These are phyloP conservation scores for Euura lappo DNA, from an alignment of 1,140 invertebrate genomes.

Conservation along the genomic window DNA sequence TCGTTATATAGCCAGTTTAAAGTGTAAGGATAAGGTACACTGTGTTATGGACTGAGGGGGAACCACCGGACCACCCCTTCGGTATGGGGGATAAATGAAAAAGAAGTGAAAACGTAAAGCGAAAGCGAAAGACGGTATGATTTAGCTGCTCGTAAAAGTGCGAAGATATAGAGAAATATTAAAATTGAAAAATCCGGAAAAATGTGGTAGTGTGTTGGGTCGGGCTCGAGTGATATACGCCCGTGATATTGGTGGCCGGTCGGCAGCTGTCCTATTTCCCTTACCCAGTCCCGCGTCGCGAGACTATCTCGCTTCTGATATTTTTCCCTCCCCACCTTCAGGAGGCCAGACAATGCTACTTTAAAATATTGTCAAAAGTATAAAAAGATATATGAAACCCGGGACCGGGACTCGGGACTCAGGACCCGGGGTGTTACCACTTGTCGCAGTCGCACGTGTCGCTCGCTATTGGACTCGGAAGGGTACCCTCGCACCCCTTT, in stretches of 20 bases:
- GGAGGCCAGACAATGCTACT: conserved; percentile 47
- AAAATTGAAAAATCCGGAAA: conserved; percentile 57
- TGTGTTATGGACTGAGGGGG: no score
- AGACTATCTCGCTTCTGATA: not conserved
- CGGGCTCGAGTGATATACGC: conserved; percentile 46
- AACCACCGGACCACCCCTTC: no score
- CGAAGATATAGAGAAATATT: conserved; percentile 50
- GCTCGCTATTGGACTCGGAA: conserved; percentile 44
- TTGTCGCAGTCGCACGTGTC: conserved; percentile 57
- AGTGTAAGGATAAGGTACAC: no score
- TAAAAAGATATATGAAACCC: conserved; percentile 52
- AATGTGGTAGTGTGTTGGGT: not conserved
- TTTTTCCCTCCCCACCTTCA: not conserved
- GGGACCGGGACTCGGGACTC: conserved; percentile 53
- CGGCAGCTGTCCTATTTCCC: conserved; percentile 56
- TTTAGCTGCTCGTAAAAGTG: conserved; percentile 54
- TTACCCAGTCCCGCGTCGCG: conserved; percentile 20
- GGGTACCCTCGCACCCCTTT: conserved; percentile 28
- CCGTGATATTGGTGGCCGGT: conserved; percentile 59
- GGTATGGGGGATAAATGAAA: no score
- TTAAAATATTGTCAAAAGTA: conserved; percentile 58
- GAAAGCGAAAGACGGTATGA: conserved; percentile 37
- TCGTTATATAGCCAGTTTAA: no score
- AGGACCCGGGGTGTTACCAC: conserved; percentile 43
- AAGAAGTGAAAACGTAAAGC: no score